phyloP scores from a whole-genome alignment of 2,797 vertebrate species.

The Poliocrania exsul region DNA sequence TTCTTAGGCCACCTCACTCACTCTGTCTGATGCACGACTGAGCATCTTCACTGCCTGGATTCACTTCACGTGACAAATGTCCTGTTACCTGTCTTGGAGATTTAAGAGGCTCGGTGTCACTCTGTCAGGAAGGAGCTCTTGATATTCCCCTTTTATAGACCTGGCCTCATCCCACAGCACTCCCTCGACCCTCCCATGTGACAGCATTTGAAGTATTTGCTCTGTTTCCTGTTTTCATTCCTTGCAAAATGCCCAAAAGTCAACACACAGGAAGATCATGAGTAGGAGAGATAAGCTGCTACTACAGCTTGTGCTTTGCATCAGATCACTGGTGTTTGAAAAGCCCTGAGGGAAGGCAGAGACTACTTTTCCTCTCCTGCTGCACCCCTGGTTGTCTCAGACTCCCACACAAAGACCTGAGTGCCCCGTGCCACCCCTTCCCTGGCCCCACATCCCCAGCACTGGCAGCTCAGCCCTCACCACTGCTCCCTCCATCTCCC shows the following conservation, averaged over 20 bases:
- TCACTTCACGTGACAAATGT: rapidly evolving
- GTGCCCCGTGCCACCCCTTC: rapidly evolving
- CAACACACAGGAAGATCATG: neutral
- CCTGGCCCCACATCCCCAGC: neutral
- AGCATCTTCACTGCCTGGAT: neutral
- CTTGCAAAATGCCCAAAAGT: neutral
- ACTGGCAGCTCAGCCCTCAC: neutral
- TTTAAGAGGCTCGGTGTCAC: neutral
- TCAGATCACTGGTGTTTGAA: neutral
- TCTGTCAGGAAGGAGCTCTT: neutral
- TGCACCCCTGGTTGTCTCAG: neutral
- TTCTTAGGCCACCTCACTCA: neutral
- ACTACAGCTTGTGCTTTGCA: neutral
- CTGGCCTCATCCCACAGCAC: neutral
- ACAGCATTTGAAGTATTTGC: neutral
- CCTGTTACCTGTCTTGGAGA: neutral
- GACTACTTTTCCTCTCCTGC: neutral
- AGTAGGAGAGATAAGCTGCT: neutral
- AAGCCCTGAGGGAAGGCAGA: neutral
- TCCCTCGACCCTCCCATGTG: neutral
- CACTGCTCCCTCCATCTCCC: neutral
- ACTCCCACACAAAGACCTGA: neutral
- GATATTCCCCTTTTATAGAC: neutral
- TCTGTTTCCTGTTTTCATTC: neutral
- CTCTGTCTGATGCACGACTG: neutral